Conservation (phyloP, 2,888 invertebrate genomes). For the Trissolcus japonicus region DNA sequence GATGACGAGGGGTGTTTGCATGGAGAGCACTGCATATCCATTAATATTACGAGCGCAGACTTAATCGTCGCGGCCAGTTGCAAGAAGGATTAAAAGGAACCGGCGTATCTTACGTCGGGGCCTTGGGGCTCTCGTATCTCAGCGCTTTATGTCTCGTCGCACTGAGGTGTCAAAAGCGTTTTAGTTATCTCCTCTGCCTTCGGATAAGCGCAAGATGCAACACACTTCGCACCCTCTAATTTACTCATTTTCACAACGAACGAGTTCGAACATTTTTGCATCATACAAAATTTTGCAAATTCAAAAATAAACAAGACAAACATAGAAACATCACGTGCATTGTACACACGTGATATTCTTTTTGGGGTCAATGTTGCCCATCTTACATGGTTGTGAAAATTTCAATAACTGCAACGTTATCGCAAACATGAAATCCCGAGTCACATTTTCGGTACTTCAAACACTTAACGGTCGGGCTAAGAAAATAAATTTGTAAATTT, state of each 20-base stretch:
- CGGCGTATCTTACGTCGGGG: conserved; percentile 44
- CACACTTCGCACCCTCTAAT: conserved; percentile 50
- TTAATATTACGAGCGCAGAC: conserved; percentile 61
- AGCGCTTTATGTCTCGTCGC: conserved; percentile 63
- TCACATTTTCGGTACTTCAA: conserved; percentile 3
- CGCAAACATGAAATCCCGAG: neutral
- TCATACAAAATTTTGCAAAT: neutral
- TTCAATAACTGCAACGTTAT: no score
- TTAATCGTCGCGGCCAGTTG: conserved; percentile 61
- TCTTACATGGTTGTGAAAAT: no score
- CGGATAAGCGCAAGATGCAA: conserved; percentile 58
- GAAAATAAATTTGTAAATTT: conserved; percentile 17
- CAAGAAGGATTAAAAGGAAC: conserved; percentile 55
- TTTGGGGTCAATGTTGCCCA: no score
- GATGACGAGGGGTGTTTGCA: conserved; percentile 37
- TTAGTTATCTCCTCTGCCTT: conserved; percentile 63
- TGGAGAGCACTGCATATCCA: conserved; percentile 56
- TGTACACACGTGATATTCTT: neutral
- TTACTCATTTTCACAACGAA: conserved; percentile 45
- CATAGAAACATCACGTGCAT: neutral
- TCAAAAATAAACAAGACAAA: neutral
- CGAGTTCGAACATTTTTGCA: neutral
- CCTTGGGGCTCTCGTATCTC: conserved; percentile 61
- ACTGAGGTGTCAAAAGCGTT: conserved; percentile 68
- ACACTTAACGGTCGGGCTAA: neutral